These are phyloP conservation scores for Ceratina australensis DNA, from an alignment of 1,140 invertebrate genomes.

Conservation along the genomic window DNA sequence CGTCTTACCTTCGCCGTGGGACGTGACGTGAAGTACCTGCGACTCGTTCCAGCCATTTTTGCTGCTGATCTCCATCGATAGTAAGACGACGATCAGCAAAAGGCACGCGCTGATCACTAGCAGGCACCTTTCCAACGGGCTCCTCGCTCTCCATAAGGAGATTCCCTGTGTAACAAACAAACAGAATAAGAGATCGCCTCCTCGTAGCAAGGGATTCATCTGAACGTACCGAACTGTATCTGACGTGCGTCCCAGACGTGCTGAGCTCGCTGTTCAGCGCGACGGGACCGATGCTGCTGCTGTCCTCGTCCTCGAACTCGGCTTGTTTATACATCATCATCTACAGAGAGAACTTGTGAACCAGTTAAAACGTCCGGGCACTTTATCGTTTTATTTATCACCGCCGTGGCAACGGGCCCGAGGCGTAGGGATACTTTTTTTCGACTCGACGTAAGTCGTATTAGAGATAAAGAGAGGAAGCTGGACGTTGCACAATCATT, in stretches of 20 bases:
- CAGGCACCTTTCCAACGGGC: conserved; percentile 81
- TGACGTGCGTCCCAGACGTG: conserved; percentile 88
- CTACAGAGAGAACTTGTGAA: conserved; percentile 74
- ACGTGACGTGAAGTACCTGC: conserved; percentile 75
- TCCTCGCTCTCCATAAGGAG: conserved; percentile 84
- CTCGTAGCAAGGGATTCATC: too few relatives aligned
- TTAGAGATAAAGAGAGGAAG: not conserved
- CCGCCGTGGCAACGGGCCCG: not conserved
- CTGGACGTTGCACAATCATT: not conserved
- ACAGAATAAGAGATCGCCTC: not conserved
- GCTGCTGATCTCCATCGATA: conserved; percentile 76
- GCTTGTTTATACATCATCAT: conserved; percentile 93
- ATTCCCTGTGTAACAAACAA: conserved; percentile 72
- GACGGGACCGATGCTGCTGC: conserved; percentile 89
- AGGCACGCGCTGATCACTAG: conserved; percentile 79
- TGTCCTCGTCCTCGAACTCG: conserved; percentile 90
- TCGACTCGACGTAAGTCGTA: not conserved
- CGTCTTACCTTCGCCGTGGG: conserved; percentile 73
- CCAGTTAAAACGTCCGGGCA: not conserved
- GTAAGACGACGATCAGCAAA: conserved; percentile 83
- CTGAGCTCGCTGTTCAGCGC: conserved; percentile 84
- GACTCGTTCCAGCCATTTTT: conserved; percentile 73
- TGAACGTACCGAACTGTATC: conserved; percentile 86
- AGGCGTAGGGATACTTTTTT: not conserved
- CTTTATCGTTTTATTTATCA: not conserved